These are phyloP conservation scores for Spodoptera litura DNA, from an alignment of 1,140 invertebrate genomes.

Conservation along the genomic window DNA sequence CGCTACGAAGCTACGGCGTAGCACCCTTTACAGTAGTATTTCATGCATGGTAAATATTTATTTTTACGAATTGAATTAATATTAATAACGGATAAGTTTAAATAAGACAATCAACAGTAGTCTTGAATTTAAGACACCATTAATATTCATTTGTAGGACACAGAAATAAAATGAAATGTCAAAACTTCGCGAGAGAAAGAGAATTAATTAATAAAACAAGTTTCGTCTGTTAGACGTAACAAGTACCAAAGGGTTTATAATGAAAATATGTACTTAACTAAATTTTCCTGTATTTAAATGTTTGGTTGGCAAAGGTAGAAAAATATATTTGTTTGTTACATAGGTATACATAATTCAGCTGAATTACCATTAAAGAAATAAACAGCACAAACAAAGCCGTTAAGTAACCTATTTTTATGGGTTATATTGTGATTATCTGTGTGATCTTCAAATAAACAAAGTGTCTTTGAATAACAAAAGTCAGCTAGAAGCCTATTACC, in stretches of 20 bases:
- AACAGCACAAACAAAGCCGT: too few relatives aligned
- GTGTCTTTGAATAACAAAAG: neutral
- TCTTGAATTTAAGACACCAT: slow-evolving; percentile 24
- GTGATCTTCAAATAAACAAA: neutral
- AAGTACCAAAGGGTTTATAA: slow-evolving; percentile 15
- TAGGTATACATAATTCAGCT: too few relatives aligned
- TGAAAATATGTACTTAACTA: neutral
- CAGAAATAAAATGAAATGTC: slow-evolving; percentile 18
- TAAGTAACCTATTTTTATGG: too few relatives aligned
- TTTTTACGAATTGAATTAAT: too few relatives aligned
- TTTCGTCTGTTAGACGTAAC: slow-evolving; percentile 12
- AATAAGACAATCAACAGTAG: neutral
- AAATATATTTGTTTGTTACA: too few relatives aligned
- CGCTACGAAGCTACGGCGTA: slow-evolving; percentile 12
- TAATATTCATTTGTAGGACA: slow-evolving; percentile 25
- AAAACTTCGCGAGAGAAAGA: slow-evolving; percentile 23
- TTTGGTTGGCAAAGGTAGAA: neutral
- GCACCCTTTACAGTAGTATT: neutral
- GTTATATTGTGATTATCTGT: neutral
- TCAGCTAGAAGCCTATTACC: neutral
- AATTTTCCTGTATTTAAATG: neutral
- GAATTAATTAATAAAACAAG: slow-evolving; percentile 26
- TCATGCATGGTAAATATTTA: too few relatives aligned
- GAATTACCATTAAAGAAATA: too few relatives aligned
- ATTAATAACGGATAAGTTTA: neutral